A percentile compares a stretch with the other conserved stretches of the same genome.
Evolutionary conservation across 2,113 vertebrate genomes (phyloP).

Genomic region (Corvus moneduloides): DNA sequence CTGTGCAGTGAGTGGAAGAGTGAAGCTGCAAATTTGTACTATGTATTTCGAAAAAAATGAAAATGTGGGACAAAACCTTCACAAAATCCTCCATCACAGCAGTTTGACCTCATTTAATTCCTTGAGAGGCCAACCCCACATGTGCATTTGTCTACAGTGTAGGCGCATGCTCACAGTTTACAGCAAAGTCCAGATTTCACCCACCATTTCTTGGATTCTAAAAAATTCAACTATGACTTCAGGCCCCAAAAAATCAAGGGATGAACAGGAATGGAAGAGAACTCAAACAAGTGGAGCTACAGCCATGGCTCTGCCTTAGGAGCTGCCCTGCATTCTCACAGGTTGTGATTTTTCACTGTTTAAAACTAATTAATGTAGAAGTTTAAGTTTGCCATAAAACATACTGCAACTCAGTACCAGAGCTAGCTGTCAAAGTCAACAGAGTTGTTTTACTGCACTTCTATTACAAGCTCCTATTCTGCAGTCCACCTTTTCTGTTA

Average conservation of each 20-base stretch:
- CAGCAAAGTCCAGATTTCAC: neutral
- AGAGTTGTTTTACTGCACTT: neutral
- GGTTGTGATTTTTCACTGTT: neutral
- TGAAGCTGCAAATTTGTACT: neutral
- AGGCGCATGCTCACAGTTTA: neutral
- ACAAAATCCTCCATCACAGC: neutral
- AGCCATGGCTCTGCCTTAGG: too few species aligned
- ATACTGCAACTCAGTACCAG: neutral
- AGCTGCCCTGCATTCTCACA: too few species aligned
- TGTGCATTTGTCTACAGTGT: neutral
- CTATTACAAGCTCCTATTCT: neutral
- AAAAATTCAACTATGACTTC: neutral
- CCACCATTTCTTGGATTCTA: neutral
- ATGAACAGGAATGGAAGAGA: too few species aligned
- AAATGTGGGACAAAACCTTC: neutral
- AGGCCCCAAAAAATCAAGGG: neutral
- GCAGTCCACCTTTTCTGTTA: neutral
- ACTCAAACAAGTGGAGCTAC: too few species aligned
- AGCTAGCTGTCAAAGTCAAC: neutral
- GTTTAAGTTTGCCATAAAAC: neutral
- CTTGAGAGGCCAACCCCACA: neutral
- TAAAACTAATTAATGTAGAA: neutral
- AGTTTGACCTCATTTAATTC: neutral
- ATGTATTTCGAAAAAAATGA: neutral
- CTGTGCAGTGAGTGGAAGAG: neutral